Evolutionary conservation across 2,888 invertebrate genomes (phyloP).

Genomic region (Rhaphigaster nebulosa): DNA sequence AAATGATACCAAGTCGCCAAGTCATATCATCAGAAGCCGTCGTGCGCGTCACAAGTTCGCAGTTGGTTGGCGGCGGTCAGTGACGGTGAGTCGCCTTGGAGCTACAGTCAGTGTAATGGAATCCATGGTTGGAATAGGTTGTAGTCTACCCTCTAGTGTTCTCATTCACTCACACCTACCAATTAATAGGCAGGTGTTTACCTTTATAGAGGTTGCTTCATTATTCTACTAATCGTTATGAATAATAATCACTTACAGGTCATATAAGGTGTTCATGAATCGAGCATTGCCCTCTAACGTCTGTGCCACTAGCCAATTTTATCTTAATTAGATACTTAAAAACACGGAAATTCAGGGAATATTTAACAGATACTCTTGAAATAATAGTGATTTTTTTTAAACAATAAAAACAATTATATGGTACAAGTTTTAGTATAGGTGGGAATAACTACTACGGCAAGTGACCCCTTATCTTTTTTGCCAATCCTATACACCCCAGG

Average conservation of each 20-base stretch:
- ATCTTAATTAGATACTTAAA: background rate
- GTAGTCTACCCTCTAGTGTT: background rate
- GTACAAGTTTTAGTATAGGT: too few relatives aligned
- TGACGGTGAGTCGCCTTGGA: background rate
- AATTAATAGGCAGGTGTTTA: background rate
- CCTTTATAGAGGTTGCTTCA: background rate
- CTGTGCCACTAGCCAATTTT: background rate
- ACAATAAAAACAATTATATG: too few relatives aligned
- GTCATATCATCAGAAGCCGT: background rate
- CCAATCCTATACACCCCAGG: too few relatives aligned
- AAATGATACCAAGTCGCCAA: background rate
- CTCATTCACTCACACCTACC: background rate
- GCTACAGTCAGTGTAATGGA: background rate
- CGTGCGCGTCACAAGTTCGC: background rate
- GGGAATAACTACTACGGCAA: too few relatives aligned
- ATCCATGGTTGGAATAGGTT: background rate
- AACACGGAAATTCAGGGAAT: background rate
- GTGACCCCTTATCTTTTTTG: too few relatives aligned
- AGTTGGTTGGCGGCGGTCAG: background rate
- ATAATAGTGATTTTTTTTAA: too few relatives aligned
- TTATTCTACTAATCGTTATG: background rate
- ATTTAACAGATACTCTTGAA: too few relatives aligned
- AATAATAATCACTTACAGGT: background rate
- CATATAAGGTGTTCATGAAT: background rate
- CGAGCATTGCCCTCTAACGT: background rate